A percentile compares a stretch with the other conserved stretches of the same genome.
Conservation (phyloP, 2,888 invertebrate genomes). For the Lingula anatina region DNA sequence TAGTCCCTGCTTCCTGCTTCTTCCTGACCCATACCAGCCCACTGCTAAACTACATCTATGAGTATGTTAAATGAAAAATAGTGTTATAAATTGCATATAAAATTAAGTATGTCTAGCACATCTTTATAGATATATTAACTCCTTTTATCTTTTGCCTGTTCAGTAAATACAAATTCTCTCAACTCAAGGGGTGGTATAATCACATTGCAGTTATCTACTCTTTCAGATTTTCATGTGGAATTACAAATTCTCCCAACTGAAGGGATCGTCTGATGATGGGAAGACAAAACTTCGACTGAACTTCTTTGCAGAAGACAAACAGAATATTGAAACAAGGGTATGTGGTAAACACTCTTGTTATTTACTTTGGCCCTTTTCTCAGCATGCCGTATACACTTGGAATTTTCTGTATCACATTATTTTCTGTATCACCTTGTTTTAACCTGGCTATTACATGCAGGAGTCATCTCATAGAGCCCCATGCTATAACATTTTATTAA, state of each 20-base stretch:
- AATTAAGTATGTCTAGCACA: too few species aligned
- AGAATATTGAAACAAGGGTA: conserved; percentile 82
- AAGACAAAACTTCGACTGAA: conserved; percentile 88
- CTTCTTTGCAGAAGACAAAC: conserved; percentile 68
- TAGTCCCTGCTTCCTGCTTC: too few species aligned
- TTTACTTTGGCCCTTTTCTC: background rate
- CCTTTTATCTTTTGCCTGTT: too few species aligned
- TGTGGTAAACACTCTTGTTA: conserved; percentile 25
- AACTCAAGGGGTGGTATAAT: too few species aligned
- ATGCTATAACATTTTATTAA: background rate
- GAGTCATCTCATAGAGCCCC: background rate
- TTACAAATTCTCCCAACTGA: conserved; percentile 87
- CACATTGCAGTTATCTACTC: too few species aligned
- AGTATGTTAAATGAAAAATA: too few species aligned
- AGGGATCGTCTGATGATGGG: conserved; percentile 93
- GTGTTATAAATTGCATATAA: conserved; percentile 2
- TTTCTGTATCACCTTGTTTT: background rate
- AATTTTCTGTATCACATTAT: too few species aligned
- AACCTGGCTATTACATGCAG: background rate
- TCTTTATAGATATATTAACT: too few species aligned
- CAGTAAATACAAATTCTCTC: too few species aligned
- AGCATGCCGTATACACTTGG: too few species aligned
- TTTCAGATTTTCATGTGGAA: conserved; percentile 71
- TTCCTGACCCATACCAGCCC: too few species aligned
- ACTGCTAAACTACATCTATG: too few species aligned